Conservation (phyloP, 2,888 invertebrate species). For the Lasioglossum calceatum region DNA sequence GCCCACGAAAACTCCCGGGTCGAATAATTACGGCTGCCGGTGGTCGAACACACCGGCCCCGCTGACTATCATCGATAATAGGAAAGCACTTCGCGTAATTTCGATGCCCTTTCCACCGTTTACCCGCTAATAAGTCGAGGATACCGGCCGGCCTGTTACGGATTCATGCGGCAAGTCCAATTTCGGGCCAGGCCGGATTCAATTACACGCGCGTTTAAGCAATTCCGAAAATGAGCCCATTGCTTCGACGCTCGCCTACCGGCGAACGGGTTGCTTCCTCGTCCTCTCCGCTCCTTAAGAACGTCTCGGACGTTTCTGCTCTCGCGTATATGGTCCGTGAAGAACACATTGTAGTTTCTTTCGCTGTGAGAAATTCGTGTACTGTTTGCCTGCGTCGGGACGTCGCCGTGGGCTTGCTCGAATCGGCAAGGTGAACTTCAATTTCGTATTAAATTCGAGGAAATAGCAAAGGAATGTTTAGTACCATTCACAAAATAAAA, state of each 20-base stretch:
- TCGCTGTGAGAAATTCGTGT: not conserved
- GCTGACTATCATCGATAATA: slow-evolving; percentile 49
- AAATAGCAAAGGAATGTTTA: not conserved
- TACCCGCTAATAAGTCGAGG: slow-evolving; percentile 56
- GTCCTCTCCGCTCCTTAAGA: not conserved
- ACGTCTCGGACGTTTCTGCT: slow-evolving; percentile 5
- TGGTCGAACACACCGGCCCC: not conserved
- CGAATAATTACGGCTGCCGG: slow-evolving; percentile 63
- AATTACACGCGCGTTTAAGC: slow-evolving; percentile 68
- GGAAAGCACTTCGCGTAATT: slow-evolving; percentile 60
- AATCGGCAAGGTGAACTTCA: not conserved
- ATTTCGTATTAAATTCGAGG: not conserved
- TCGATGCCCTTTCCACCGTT: slow-evolving; percentile 45
- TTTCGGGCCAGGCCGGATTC: slow-evolving; percentile 52
- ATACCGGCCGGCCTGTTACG: slow-evolving; percentile 50
- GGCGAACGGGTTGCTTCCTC: slow-evolving; percentile 3
- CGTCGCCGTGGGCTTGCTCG: not conserved
- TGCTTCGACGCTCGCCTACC: slow-evolving; percentile 5
- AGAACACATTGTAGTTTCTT: not conserved
- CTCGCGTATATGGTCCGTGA: not conserved
- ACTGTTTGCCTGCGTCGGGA: not conserved
- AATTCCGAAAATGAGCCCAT: slow-evolving; percentile 58
- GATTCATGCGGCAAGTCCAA: slow-evolving; percentile 61
- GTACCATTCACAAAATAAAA: not conserved
- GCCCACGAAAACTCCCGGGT: slow-evolving; percentile 55